Evolutionary conservation across 1,140 invertebrate genomes (phyloP), one percentile per base, ranked within the genome.

Genomic region (Heliconius eleuchia): DNA sequence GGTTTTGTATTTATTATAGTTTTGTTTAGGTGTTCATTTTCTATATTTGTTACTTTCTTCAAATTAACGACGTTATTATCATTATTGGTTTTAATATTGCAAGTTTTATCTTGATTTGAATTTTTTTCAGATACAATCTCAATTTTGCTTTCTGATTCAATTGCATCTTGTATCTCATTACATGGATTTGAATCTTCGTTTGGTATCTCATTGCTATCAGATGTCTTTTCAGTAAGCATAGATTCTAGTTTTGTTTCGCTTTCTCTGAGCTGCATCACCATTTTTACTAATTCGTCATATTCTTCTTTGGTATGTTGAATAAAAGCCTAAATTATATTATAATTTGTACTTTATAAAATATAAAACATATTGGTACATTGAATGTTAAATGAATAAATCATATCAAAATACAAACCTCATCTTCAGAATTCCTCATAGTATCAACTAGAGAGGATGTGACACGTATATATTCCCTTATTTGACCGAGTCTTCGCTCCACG

Each of bases 391-490:
- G 7, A 66, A 46, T 60, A 52, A 66, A 30, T 30, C 74, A 78
- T n/a, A 46, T 60, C 3, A 73, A 39, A 77, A 11, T 78, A 86
- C 85, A 82, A 86, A 96, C 96, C 86, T 96, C 95, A 91, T 96
- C 96, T 81, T 95, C 95, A 3, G 95, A 96, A 84, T 95, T 95
- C 78, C 95, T 93, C 89, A 96, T 95, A 16, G 95, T 95, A 74
- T 96, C 96, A 85, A 96, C 96, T 84, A 96, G 95, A 2, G 94
- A 95, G 18, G 95, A 95, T 18, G 96, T 96, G 16, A 96, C 95
- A 87, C 95, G 92, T 77, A 96, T 96, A 83, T 96, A 96, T 78
- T 96, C 96, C 66, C 95, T 90, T 73, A 96, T 96, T 86, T 96
- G 96, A 80, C 95, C 95, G 23, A 96, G 91, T 7, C 96, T 91